phyloP scores from a whole-genome alignment of 2,113 vertebrate genomes.

The Caloenas nicobarica region DNA sequence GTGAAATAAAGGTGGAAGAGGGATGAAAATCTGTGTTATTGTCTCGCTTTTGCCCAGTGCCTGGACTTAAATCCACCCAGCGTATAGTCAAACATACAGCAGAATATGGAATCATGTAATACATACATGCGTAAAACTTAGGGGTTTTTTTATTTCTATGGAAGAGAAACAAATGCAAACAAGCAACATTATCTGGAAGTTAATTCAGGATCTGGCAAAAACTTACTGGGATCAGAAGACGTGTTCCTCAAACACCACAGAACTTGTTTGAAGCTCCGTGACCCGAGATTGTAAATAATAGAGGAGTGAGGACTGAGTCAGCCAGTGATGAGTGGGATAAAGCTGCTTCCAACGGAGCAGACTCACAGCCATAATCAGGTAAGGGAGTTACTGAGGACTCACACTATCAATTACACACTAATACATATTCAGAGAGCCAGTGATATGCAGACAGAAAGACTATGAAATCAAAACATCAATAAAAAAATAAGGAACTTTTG shows the following conservation, averaged over 20 bases:
- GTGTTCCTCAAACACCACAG: not conserved
- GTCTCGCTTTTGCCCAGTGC: not conserved
- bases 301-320: constrained; percentile 23
- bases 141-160: not conserved
- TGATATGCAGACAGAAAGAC: constrained; percentile 34
- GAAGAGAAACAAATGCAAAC: not conserved
- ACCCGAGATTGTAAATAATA: constrained; percentile 23
- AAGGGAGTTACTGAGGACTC: constrained; percentile 27
- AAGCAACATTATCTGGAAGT: not conserved
- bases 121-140: not conserved
- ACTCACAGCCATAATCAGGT: constrained; percentile 31
- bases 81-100: not conserved
- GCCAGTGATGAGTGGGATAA: not conserved
- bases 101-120: fast-evolving
- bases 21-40: not conserved
- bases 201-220: not conserved
- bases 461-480: constrained; percentile 53
- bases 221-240: not conserved
- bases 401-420: constrained; percentile 30
- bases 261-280: constrained; percentile 1
- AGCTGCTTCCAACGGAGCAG: constrained; percentile 9
- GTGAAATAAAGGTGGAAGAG: not conserved
- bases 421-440: constrained; percentile 44
- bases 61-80: not conserved
- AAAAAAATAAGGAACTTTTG: constrained; percentile 45